Conservation (phyloP, 2,113 vertebrate species). For the Brachirus orientalis region DNA sequence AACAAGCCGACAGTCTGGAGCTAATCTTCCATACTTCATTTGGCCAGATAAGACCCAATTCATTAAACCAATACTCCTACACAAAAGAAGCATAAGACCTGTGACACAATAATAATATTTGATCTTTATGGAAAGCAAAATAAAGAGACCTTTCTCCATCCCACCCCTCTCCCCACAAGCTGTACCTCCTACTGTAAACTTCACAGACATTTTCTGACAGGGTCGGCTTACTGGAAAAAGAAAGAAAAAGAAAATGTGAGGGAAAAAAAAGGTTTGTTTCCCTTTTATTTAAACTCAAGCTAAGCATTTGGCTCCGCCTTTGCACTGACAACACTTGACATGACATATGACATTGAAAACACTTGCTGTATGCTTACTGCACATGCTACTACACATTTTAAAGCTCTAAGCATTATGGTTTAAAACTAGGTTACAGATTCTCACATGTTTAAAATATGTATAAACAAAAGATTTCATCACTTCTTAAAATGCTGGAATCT, state of each 20-base stretch:
- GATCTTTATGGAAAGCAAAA: slow-evolving; percentile 55
- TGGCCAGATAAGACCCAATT: slow-evolving; percentile 59
- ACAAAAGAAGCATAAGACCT: slow-evolving; percentile 57
- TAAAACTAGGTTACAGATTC: neutral
- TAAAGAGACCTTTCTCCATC: neutral
- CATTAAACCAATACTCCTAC: slow-evolving; percentile 60
- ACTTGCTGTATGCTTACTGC: neutral
- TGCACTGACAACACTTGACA: neutral
- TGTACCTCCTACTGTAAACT: slow-evolving; percentile 40
- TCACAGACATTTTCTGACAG: slow-evolving; percentile 51
- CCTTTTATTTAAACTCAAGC: neutral
- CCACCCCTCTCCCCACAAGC: neutral
- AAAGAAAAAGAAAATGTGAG: no score
- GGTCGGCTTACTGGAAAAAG: no score
- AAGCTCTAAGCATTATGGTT: neutral
- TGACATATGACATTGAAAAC: no score
- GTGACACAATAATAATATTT: slow-evolving; percentile 71
- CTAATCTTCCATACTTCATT: slow-evolving; percentile 73
- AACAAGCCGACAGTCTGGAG: slow-evolving; percentile 63
- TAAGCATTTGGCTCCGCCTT: neutral
- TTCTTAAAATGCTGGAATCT: neutral
- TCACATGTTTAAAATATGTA: no score
- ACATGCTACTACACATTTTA: neutral
- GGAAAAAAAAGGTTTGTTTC: neutral
- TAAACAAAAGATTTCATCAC: neutral